phyloP scores from a whole-genome alignment of 2,113 vertebrate genomes.

The Odobenus rosmarus region DNA sequence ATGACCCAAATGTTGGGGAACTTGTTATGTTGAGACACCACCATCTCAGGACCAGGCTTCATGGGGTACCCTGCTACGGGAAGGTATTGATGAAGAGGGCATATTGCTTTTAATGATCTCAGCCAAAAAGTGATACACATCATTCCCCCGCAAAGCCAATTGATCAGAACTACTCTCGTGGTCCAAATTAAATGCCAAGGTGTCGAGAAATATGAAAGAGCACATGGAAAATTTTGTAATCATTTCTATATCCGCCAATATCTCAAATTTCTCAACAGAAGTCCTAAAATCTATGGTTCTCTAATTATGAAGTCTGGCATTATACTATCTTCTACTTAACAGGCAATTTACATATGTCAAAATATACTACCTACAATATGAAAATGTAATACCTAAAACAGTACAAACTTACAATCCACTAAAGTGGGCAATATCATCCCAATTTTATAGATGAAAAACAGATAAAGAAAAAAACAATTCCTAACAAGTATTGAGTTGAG shows the following conservation, averaged over 20 bases:
- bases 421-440: neutral
- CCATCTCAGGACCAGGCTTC: neutral
- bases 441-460: neutral
- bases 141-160: neutral
- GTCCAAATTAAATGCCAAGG: neutral
- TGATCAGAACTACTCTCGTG: neutral
- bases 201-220: neutral
- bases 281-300: neutral
- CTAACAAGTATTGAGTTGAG: neutral
- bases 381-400: neutral
- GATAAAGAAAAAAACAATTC: neutral
- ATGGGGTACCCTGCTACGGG: neutral
- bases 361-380: neutral
- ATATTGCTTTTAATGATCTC: neutral
- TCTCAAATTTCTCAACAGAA: neutral
- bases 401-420: neutral
- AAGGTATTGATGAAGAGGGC: neutral
- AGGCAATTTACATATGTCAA: neutral
- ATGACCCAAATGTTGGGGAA: neutral
- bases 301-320: neutral
- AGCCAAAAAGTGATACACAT: neutral
- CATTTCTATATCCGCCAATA: neutral
- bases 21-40: neutral
- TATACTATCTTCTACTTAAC: neutral
- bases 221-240: neutral